phyloP scores from a whole-genome alignment of 2,797 vertebrate species.

The Graptemys geographica region DNA sequence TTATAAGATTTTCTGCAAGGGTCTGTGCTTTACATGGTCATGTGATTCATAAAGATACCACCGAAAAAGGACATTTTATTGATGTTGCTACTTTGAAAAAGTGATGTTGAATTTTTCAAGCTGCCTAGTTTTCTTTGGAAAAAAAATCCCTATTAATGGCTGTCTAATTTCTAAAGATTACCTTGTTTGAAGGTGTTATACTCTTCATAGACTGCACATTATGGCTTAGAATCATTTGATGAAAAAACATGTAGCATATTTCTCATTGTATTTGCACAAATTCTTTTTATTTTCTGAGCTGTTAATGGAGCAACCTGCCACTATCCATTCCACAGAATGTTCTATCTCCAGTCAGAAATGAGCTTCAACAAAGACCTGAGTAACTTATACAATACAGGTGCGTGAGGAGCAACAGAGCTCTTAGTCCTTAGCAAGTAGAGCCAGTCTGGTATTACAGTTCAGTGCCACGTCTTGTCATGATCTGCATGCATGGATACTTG shows the following conservation, averaged over 20 bases:
- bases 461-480: not conserved
- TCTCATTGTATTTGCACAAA: not conserved
- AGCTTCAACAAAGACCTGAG: not conserved
- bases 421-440: not conserved
- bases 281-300: not conserved
- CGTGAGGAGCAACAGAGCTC: not conserved
- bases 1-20: not conserved
- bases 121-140: not conserved
- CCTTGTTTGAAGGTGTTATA: not conserved
- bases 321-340: not conserved
- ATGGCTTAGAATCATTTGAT: not conserved
- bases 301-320: not conserved
- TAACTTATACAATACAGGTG: not conserved
- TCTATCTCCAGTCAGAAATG: not conserved
- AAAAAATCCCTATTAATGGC: not conserved
- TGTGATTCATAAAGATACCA: not conserved
- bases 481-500: not conserved
- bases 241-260: not conserved
- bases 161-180: not conserved
- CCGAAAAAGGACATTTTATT: not conserved
- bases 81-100: conserved; percentile 11
- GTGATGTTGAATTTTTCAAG: conserved; percentile 16
- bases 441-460: not conserved
- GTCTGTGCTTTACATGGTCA: not conserved
- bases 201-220: not conserved